Evolutionary conservation across 2,113 vertebrate genomes (phyloP).

Genomic region (Rhabdomys dilectus): DNA sequence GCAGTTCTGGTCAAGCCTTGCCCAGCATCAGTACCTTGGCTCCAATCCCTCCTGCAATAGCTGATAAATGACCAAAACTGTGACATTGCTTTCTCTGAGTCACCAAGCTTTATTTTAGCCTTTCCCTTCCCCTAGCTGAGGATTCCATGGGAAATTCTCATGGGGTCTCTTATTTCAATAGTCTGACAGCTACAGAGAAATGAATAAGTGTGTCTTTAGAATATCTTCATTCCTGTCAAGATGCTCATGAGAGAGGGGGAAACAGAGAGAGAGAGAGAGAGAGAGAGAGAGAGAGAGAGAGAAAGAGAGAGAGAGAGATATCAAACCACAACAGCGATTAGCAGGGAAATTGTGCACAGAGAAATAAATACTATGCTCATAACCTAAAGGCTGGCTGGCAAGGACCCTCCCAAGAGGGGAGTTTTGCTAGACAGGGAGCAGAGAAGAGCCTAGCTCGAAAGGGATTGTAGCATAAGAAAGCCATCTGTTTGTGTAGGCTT

Average conservation of each 20-base stretch:
- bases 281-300: neutral
- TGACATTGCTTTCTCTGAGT: neutral
- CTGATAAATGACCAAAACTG: neutral
- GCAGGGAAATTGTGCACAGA: neutral
- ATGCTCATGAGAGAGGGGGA: neutral
- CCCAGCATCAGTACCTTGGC: neutral
- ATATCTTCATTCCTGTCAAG: neutral
- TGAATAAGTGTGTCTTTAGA: neutral
- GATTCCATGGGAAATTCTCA: neutral
- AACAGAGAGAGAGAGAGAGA: neutral
- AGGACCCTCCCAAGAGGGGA: neutral
- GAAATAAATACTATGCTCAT: conserved; percentile 27
- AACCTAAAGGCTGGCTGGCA: neutral
- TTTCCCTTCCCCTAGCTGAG: neutral
- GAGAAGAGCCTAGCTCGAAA: conserved; percentile 19
- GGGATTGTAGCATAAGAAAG: neutral
- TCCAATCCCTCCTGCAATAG: neutral
- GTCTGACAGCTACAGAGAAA: neutral
- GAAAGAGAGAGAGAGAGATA: neutral
- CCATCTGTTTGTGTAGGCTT: neutral
- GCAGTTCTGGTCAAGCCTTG: too few relatives aligned
- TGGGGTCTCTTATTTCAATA: neutral
- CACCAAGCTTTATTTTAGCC: neutral
- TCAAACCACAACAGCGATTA: neutral
- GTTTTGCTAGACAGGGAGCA: neutral